Percentiles rank a stretch among this genome's conserved stretches.
These are phyloP conservation scores for Petrocephalus microphthalmus DNA, from an alignment of 2,113 vertebrate species.

Conservation along the genomic window DNA sequence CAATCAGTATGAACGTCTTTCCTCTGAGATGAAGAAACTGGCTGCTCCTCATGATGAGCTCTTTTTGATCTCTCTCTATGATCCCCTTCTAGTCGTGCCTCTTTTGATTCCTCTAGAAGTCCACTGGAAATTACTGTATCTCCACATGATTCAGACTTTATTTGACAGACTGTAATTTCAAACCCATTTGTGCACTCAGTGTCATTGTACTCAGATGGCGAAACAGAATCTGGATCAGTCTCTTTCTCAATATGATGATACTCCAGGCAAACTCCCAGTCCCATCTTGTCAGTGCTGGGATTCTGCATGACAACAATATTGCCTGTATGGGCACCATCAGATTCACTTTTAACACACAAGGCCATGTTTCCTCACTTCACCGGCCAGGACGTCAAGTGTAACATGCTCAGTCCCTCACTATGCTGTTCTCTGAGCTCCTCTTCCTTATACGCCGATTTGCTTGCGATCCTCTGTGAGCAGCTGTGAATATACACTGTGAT, in stretches of 20 bases:
- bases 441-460: neutral
- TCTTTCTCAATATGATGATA: neutral
- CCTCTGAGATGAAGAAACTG: too few relatives aligned
- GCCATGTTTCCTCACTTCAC: neutral
- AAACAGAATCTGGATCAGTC: neutral
- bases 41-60: too few relatives aligned
- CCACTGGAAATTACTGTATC: too few relatives aligned
- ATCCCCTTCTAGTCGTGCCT: too few relatives aligned
- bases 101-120: too few relatives aligned
- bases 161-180: neutral
- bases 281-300: neutral
- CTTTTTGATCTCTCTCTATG: too few relatives aligned
- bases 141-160: neutral
- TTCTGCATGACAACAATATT: neutral
- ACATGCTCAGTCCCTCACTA: neutral
- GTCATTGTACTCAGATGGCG: neutral
- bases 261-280: neutral
- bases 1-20: neutral
- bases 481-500: too few relatives aligned
- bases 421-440: neutral
- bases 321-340: neutral
- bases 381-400: neutral
- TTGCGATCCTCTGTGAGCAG: neutral
- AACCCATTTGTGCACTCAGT: neutral
- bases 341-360: slow-evolving; percentile 1